These are phyloP conservation scores for Bombus fervidus DNA, from an alignment of 1,140 invertebrate genomes.

Conservation along the genomic window DNA sequence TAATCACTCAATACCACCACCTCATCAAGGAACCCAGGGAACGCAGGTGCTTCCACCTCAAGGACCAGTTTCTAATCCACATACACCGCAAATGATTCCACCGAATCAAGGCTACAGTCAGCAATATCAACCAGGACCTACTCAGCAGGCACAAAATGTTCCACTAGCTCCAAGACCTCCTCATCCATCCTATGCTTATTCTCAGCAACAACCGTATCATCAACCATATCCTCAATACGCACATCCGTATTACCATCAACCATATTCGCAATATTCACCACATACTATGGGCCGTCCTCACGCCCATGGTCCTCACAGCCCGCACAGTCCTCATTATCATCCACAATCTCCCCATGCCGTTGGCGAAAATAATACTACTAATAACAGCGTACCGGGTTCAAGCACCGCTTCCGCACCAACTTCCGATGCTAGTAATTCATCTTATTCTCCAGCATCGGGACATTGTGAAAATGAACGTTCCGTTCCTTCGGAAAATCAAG, in stretches of 20 bases:
- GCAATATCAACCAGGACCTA: slow-evolving; percentile 73
- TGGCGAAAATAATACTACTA: slow-evolving; percentile 66
- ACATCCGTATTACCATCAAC: slow-evolving; percentile 85
- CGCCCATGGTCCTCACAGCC: slow-evolving; percentile 77
- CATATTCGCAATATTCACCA: slow-evolving; percentile 84
- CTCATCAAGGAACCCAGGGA: slow-evolving; percentile 71
- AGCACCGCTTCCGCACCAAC: slow-evolving; percentile 58
- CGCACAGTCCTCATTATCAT: slow-evolving; percentile 79
- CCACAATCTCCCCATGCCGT: slow-evolving; percentile 77
- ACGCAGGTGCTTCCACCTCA: slow-evolving; percentile 72
- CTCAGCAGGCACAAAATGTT: slow-evolving; percentile 82
- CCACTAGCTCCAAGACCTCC: slow-evolving; percentile 83
- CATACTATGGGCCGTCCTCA: slow-evolving; percentile 83
- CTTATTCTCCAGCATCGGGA: slow-evolving; percentile 72
- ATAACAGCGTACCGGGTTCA: slow-evolving; percentile 58
- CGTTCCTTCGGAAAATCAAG: slow-evolving; percentile 73
- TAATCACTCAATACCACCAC: slow-evolving; percentile 76
- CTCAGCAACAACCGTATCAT: slow-evolving; percentile 85
- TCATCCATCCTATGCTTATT: slow-evolving; percentile 85
- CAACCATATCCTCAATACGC: slow-evolving; percentile 84
- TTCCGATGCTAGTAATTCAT: slow-evolving; percentile 69
- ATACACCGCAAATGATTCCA: slow-evolving; percentile 81
- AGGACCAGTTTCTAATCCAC: slow-evolving; percentile 70
- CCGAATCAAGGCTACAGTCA: slow-evolving; percentile 81
- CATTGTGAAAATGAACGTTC: slow-evolving; percentile 76